These are phyloP conservation scores for Drosophila trichaetosa DNA, from an alignment of 2,888 invertebrate species.

Conservation along the genomic window DNA sequence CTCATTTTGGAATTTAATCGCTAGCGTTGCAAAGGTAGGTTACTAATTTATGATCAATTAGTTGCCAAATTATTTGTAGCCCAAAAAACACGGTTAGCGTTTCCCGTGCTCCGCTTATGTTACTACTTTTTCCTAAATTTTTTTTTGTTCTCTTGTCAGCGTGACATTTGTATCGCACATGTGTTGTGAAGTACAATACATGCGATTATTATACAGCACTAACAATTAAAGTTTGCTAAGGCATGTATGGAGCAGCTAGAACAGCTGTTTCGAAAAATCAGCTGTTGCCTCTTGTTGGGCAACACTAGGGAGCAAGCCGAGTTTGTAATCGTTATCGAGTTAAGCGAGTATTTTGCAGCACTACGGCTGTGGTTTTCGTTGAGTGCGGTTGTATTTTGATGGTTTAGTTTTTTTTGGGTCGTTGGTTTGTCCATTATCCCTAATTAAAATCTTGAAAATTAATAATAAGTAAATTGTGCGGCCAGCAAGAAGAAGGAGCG, in stretches of 20 bases:
- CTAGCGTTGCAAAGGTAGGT: conserved; percentile 42
- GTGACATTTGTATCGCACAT: conserved; percentile 59
- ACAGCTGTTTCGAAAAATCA: conserved; percentile 36
- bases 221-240: background rate
- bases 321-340: conserved; percentile 37
- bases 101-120: conserved; percentile 54
- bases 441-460: conserved; percentile 40
- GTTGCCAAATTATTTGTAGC: conserved; percentile 50
- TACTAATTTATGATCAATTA: conserved; percentile 52
- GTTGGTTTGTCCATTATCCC: conserved; percentile 42
- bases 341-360: conserved; percentile 42
- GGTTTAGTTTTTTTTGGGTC: conserved; percentile 36
- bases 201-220: conserved; percentile 41
- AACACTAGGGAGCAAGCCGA: conserved; percentile 8
- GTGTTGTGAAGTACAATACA: conserved; percentile 52
- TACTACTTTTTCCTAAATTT: conserved; percentile 49
- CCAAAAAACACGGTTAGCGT: conserved; percentile 49
- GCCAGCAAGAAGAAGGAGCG: conserved; percentile 14
- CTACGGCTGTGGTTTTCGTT: conserved; percentile 57
- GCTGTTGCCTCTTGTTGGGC: conserved; percentile 24
- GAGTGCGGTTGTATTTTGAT: conserved; percentile 61
- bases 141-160: conserved; percentile 52
- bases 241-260: conserved; percentile 8
- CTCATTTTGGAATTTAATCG: conserved; percentile 80
- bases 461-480: conserved; percentile 27